A percentile compares a stretch with the other conserved stretches of the same genome.
Evolutionary conservation across 2,888 invertebrate genomes (phyloP).

Genomic region (Campoplex capitator): DNA sequence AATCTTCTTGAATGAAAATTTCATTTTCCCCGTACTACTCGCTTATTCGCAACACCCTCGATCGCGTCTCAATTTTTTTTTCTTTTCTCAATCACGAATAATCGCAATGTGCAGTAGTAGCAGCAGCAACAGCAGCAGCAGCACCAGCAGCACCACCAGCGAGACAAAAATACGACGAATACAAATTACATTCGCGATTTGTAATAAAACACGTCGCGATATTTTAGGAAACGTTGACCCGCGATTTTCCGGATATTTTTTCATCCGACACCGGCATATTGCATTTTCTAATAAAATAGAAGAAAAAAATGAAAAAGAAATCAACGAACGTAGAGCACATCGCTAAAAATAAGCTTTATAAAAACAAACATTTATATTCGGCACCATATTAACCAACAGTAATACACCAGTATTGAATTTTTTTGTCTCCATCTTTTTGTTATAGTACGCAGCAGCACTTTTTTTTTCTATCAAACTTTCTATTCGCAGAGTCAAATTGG

Average conservation of each 20-base stretch:
- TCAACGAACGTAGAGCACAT: slow-evolving; percentile 52
- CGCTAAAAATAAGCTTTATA: slow-evolving; percentile 60
- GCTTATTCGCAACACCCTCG: background rate
- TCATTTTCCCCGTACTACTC: too few relatives aligned
- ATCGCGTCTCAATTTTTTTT: slow-evolving; percentile 10
- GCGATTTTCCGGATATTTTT: too few relatives aligned
- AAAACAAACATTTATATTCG: slow-evolving; percentile 44
- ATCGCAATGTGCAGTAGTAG: background rate
- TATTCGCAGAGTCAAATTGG: slow-evolving; percentile 15
- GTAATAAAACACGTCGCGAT: too few relatives aligned
- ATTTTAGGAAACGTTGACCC: background rate
- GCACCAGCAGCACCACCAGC: background rate
- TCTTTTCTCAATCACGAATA: background rate
- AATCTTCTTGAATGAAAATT: slow-evolving; percentile 59
- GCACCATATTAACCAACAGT: slow-evolving; percentile 62
- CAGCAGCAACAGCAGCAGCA: background rate
- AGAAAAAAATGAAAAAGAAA: background rate
- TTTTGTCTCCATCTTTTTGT: slow-evolving; percentile 35
- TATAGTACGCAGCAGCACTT: slow-evolving; percentile 35
- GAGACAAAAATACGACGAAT: background rate
- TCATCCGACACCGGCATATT: too few relatives aligned
- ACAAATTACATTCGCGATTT: background rate
- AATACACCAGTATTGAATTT: background rate
- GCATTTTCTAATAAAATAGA: too few relatives aligned
- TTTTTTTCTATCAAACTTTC: slow-evolving; percentile 11